Evolutionary conservation across 2,113 vertebrate species (phyloP).

Genomic region (Xiphorhynchus elegans): DNA sequence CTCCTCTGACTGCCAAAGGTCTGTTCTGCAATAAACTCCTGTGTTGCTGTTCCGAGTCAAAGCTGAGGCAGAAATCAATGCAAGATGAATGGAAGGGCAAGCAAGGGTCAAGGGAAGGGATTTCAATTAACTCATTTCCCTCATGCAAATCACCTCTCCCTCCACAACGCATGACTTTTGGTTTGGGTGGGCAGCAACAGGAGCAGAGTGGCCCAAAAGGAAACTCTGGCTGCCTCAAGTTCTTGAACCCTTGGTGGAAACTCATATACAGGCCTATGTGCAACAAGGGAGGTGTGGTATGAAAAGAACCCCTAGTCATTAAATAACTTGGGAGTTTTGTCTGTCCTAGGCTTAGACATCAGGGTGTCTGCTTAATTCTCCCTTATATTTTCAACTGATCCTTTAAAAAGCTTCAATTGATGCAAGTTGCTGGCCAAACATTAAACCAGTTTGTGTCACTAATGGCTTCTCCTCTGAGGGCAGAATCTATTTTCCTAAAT

Average conservation of each 20-base stretch:
- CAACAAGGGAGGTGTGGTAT: rapidly evolving
- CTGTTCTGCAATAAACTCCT: not conserved
- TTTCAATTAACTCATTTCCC: not conserved
- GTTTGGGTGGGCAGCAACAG: no score
- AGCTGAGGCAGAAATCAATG: not conserved
- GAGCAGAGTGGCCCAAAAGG: rapidly evolving
- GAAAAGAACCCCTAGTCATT: not conserved
- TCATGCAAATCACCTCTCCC: rapidly evolving
- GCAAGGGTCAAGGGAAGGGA: not conserved
- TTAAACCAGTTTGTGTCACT: not conserved
- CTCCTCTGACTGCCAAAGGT: not conserved
- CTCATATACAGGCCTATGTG: rapidly evolving
- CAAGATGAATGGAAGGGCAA: not conserved
- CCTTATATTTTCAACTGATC: not conserved
- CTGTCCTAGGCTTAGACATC: not conserved
- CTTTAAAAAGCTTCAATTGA: not conserved
- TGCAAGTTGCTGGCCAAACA: not conserved
- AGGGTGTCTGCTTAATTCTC: not conserved
- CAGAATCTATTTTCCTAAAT: not conserved
- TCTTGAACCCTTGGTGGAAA: no score
- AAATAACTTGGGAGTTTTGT: not conserved
- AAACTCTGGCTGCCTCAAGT: no score
- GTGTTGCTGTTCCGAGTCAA: not conserved
- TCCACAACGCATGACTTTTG: rapidly evolving
- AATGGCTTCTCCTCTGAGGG: not conserved